Base-by-base conservation (phyloP, 2,888 invertebrate species). In the Rotaria socialis region DNA sequence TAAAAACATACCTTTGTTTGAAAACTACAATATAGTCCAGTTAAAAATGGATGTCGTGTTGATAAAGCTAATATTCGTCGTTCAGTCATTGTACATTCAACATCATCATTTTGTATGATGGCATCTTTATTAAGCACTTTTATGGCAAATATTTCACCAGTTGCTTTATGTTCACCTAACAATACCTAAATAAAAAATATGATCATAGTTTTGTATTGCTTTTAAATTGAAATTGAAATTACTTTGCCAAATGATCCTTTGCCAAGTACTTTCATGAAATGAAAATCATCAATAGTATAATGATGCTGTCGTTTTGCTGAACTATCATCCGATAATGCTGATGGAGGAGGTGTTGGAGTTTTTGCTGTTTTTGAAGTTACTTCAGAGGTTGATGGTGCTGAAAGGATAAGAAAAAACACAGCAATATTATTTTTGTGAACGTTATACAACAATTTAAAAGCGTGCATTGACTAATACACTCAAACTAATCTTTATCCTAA, bases 31-130 rank as follows among this genome's bases (percentile, higher is more conserved):
- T 96, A 96, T 89, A 98, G 93, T 89, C 97, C 97, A 88, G 97
- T 97, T 88, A 98, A 94, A 93, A 98, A 98, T 87, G 98, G 98
- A 93, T 98, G 98, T 88, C 95, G 95, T 88, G 97, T 97, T n/a
- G 97, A 96, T 90, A 98, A 93, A 86, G 96, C 96, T 89, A 98
- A 93, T 91, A 98, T 97, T 90, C 97, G 94, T 91, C 97, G 97
- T 92, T 98, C 98, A 88, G 97, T 97, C 94, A 98, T 96, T 87
- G 97, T 98, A 92, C 97, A 98, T 92, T 98, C 98, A 87, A 98
- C 97, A 92, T 98, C 98, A 92, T 99, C 98, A 92, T 98, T 97
- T 92, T 97, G 97, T 90, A 97, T 95, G 89, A 98, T 98, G 74
- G 96, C 96, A 92, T 97, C 96, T 92, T 98, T 99, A 93, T 97